Evolutionary conservation across 2,797 vertebrate species (phyloP).

Genomic region (Chromobotia macracanthus): DNA sequence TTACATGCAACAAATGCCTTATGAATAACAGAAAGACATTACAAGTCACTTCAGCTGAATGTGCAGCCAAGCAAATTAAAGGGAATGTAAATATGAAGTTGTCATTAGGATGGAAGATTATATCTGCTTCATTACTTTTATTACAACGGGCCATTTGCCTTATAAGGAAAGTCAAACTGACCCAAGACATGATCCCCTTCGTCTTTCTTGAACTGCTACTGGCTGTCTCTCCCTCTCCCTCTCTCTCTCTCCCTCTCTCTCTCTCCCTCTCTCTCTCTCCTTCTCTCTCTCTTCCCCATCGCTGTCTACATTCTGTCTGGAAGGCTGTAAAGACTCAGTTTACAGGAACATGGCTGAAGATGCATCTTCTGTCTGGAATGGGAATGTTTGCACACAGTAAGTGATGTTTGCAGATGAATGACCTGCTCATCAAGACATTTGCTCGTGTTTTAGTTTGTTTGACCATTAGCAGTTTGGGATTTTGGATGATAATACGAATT

Average conservation of each 20-base stretch:
- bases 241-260: slow-evolving; percentile 23
- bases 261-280: slow-evolving; percentile 32
- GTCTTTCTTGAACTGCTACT: slow-evolving; percentile 20
- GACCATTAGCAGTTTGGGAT: background rate
- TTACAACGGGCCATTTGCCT: slow-evolving; percentile 59
- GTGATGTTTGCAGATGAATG: slow-evolving; percentile 9
- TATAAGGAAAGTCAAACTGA: slow-evolving; percentile 73
- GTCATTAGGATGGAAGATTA: slow-evolving; percentile 63
- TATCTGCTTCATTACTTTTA: slow-evolving; percentile 64
- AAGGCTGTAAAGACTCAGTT: slow-evolving; percentile 22
- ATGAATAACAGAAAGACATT: slow-evolving; percentile 11
- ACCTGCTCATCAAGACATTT: too few species aligned
- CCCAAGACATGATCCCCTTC: slow-evolving; percentile 28
- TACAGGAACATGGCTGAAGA: slow-evolving; percentile 1
- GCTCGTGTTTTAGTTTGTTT: too few species aligned
- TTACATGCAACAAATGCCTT: slow-evolving; percentile 11
- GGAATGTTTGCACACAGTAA: slow-evolving; percentile 33
- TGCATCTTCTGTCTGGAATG: slow-evolving; percentile 5
- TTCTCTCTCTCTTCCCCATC: slow-evolving; percentile 30
- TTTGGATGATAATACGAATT: background rate
- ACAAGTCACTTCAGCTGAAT: slow-evolving; percentile 3
- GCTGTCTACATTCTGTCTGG: slow-evolving; percentile 40
- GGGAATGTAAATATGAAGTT: slow-evolving; percentile 34
- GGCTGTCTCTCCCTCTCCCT: slow-evolving; percentile 22
- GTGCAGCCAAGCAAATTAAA: slow-evolving; percentile 22